Evolutionary conservation across 1,140 invertebrate species (phyloP), one percentile per base, ranked within the genome.

Genomic region (Condylostylus longicornis): DNA sequence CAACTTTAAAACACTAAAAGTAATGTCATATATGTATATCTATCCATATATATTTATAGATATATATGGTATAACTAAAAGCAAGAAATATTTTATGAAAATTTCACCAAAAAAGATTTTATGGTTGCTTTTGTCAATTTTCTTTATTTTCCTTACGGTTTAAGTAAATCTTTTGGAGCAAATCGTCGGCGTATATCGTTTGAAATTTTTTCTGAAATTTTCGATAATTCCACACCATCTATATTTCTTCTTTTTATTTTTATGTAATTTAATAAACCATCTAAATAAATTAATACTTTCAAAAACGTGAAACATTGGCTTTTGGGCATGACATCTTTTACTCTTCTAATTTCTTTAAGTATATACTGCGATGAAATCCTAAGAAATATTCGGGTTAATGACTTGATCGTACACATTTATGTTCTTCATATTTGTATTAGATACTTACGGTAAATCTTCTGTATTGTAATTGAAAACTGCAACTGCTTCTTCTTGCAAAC

Each of bases 231-330:
- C 2, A 37, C 42, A 9, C 29, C 22, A 27, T 53, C 49, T 37
- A 58, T 38, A 40, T 49, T 49, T 0, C 51, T 42, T 12, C 42
- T 46, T 10, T 46, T 50, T 12, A 52, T 25, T 6, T 48, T 44
- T 18, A 58, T 50, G 2, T 58, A 43, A 10, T 51, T 44, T 18
- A 50, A 43, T 20, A 58, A 25, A 10, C 43, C 51, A 42, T 58
- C 55, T 51, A 58, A 53, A 13, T 56, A 58, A 8, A 58, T 47
- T n/a, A 58, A 53, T 4, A 56, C 25, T 18, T 58, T 58, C 3
- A 58, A 27, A 17, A 28, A n/a, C 20, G 19, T 1, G 41, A 5
- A 6, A 8, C n/a, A 14, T 39, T 22, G 18, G 48, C 21, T 48
- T 30, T 6, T 45, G 45, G 0, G 45, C 42, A 3, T 42, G 19